Evolutionary conservation across 2,888 invertebrate genomes (phyloP).

Genomic region (Agrilus cyanescens): DNA sequence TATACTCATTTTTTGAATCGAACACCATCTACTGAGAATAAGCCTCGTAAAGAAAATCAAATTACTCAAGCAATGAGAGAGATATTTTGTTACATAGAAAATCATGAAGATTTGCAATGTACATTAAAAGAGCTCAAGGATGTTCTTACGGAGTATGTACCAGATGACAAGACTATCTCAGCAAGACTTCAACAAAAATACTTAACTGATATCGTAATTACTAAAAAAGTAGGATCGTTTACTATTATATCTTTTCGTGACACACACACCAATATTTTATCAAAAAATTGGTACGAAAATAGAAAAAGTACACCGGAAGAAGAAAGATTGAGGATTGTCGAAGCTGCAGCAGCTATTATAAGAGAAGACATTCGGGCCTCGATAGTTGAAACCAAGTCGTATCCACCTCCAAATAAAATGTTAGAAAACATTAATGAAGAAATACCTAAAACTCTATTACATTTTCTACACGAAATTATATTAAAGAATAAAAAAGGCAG

Average conservation of each 20-base stretch:
- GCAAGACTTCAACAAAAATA: slow-evolving; percentile 23
- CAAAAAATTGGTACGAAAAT: slow-evolving; percentile 18
- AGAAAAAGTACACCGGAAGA: slow-evolving; percentile 12
- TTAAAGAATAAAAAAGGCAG: too few relatives aligned
- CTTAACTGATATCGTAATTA: slow-evolving; percentile 12
- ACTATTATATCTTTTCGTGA: slow-evolving; percentile 26
- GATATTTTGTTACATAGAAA: slow-evolving; percentile 24
- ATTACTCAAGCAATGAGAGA: slow-evolving; percentile 28
- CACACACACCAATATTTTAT: slow-evolving; percentile 22
- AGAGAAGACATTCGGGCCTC: slow-evolving; percentile 26
- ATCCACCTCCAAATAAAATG: slow-evolving; percentile 25
- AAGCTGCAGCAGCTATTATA: slow-evolving; percentile 28
- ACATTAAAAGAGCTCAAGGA: slow-evolving; percentile 24
- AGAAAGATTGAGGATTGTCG: slow-evolving; percentile 20
- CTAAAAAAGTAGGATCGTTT: slow-evolving; percentile 3
- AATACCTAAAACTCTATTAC: slow-evolving; percentile 18
- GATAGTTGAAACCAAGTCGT: slow-evolving; percentile 23
- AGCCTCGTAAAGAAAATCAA: slow-evolving; percentile 25
- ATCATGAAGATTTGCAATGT: slow-evolving; percentile 25
- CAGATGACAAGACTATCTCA: slow-evolving; percentile 23
- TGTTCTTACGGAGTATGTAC: slow-evolving; percentile 22
- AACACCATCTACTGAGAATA: slow-evolving; percentile 23
- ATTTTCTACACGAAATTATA: too few relatives aligned
- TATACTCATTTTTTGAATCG: slow-evolving; percentile 25
- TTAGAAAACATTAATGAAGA: slow-evolving; percentile 15